Conservation (phyloP, 2,113 vertebrate species). For the Syngnathoides biaculeatus region DNA sequence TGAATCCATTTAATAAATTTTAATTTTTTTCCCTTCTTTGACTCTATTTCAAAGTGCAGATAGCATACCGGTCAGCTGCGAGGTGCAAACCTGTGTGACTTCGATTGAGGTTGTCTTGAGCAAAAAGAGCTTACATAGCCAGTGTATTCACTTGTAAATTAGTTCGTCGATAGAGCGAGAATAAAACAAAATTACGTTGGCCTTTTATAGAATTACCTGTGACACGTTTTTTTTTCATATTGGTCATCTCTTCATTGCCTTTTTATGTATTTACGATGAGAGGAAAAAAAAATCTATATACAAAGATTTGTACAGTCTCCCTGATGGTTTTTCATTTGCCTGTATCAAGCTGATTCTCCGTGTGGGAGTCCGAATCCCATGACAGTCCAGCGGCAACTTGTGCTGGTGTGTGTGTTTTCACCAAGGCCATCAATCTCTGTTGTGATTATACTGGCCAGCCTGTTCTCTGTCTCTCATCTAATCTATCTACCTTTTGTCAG, state of each 20-base stretch:
- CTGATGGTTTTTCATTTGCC: constrained; percentile 62
- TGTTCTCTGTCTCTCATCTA: constrained; percentile 41
- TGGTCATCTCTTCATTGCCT: constrained; percentile 76
- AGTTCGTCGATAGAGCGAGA: constrained; percentile 71
- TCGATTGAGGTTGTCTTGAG: constrained; percentile 53
- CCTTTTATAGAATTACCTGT: constrained; percentile 80
- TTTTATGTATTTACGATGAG: constrained; percentile 77
- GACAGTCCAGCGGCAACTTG: constrained; percentile 47
- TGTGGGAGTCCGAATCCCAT: constrained; percentile 55
- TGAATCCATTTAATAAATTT: constrained; percentile 69
- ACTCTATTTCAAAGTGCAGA: constrained; percentile 60
- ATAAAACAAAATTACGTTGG: constrained; percentile 66
- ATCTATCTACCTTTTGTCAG: constrained; percentile 42
- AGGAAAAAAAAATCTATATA: constrained; percentile 52
- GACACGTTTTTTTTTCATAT: constrained; percentile 77
- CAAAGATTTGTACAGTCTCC: constrained; percentile 67
- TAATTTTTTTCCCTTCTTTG: constrained; percentile 53
- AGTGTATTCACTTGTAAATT: constrained; percentile 73
- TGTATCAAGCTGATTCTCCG: constrained; percentile 56
- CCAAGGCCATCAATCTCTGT: constrained; percentile 30
- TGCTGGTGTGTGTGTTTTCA: constrained; percentile 57
- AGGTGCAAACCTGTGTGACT: constrained; percentile 47
- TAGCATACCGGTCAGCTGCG: constrained; percentile 56
- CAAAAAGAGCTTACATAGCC: constrained; percentile 51
- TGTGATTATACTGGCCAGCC: constrained; percentile 42